phyloP scores from a whole-genome alignment of 2,888 invertebrate genomes.

The Orthosia incerta region DNA sequence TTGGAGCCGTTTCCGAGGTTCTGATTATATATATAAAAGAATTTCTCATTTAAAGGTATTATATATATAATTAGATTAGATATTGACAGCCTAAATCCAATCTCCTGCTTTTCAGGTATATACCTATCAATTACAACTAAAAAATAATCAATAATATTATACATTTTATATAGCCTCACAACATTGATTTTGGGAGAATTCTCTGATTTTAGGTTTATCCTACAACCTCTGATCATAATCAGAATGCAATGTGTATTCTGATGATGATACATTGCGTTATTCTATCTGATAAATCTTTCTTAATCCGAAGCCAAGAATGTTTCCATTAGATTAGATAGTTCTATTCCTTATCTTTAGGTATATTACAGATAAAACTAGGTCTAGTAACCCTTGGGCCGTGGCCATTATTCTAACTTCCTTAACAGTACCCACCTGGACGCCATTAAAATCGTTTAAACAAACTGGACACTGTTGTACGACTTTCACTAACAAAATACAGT shows the following conservation, averaged over 20 bases:
- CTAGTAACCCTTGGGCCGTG: not conserved
- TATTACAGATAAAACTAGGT: slow-evolving; percentile 6
- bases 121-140: too few relatives aligned
- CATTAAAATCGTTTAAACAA: slow-evolving; percentile 49
- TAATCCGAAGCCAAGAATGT: not conserved
- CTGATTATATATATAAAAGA: too few relatives aligned
- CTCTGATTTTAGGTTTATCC: not conserved
- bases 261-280: not conserved
- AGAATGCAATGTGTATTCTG: not conserved
- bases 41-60: too few relatives aligned
- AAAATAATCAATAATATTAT: too few relatives aligned
- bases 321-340: not conserved
- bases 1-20: too few relatives aligned
- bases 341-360: not conserved
- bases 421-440: slow-evolving; percentile 31
- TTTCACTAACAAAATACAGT: slow-evolving; percentile 50
- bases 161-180: too few relatives aligned
- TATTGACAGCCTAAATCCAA: too few relatives aligned
- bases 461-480: slow-evolving; percentile 28
- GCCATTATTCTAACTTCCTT: slow-evolving; percentile 38
- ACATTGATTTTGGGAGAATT: not conserved
- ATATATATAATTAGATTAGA: too few relatives aligned
- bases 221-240: too few relatives aligned
- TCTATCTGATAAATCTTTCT: not conserved
- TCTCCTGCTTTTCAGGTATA: too few relatives aligned